Evolutionary conservation across 2,888 invertebrate genomes (phyloP).

Genomic region (Tethea ocularis): DNA sequence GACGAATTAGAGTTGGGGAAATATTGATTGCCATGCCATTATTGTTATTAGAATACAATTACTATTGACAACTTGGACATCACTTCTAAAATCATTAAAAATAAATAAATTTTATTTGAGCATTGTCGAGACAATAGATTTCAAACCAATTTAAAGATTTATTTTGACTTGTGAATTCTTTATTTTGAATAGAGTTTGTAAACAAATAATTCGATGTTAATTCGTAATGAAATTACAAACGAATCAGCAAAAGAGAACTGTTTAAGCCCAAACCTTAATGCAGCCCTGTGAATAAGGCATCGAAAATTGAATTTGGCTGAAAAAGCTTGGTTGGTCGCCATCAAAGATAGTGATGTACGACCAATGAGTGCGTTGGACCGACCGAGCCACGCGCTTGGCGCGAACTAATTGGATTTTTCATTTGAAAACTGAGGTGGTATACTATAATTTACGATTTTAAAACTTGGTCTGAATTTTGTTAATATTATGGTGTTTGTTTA

Average conservation of each 20-base stretch:
- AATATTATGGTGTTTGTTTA: too few species aligned
- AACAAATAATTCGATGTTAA: too few species aligned
- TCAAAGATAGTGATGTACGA: conserved; percentile 46
- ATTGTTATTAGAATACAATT: too few species aligned
- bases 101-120: too few species aligned
- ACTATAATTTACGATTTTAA: conserved; percentile 33
- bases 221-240: background rate
- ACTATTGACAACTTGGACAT: too few species aligned
- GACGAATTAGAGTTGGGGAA: background rate
- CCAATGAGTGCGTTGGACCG: conserved; percentile 13
- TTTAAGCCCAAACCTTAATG: conserved; percentile 16
- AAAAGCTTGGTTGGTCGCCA: conserved; percentile 36
- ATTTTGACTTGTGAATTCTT: too few species aligned
- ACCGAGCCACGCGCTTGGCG: conserved; percentile 17
- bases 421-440: conserved; percentile 22
- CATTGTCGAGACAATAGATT: too few species aligned
- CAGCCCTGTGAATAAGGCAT: conserved; percentile 24
- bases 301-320: conserved; percentile 38
- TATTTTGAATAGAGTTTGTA: too few species aligned
- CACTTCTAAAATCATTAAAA: too few species aligned
- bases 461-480: conserved; percentile 36
- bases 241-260: background rate
- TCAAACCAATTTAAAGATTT: too few species aligned
- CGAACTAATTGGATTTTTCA: conserved; percentile 52
- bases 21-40: background rate